phyloP scores from a whole-genome alignment of 1,140 invertebrate genomes.

The Rhagoletis zephyria region DNA sequence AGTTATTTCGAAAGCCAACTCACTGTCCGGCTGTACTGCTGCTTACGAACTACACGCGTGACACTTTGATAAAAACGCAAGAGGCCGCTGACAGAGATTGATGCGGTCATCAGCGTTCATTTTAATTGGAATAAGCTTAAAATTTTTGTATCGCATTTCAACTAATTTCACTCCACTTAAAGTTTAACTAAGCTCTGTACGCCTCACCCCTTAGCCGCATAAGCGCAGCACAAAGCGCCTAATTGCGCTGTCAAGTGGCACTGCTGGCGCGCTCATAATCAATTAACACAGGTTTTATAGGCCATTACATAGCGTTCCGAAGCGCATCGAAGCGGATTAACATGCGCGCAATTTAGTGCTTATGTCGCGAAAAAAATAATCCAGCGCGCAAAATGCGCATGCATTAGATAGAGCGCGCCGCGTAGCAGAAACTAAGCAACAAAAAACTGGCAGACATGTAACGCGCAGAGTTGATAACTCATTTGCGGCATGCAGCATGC shows the following conservation, averaged over 20 bases:
- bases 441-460: neutral
- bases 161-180: neutral
- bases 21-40: neutral
- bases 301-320: constrained; percentile 14
- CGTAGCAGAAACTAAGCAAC: neutral
- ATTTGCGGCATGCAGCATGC: constrained; percentile 33
- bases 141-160: neutral
- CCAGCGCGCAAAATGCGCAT: neutral
- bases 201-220: neutral
- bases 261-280: constrained; percentile 39
- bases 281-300: constrained; percentile 44
- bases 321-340: constrained; percentile 2
- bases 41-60: neutral
- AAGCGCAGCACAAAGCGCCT: constrained; percentile 13
- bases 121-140: constrained; percentile 32
- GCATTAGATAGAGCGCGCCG: neutral
- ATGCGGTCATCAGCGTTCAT: neutral
- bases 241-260: constrained; percentile 40
- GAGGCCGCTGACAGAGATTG: constrained; percentile 15
- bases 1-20: neutral
- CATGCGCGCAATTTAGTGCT: constrained; percentile 9
- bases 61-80: constrained; percentile 20
- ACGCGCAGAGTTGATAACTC: constrained; percentile 32
- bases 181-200: neutral
- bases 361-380: neutral